Evolutionary conservation across 2,888 invertebrate species (phyloP), one percentile per base, ranked within the genome.

Genomic region (Agrochola lychnidis): DNA sequence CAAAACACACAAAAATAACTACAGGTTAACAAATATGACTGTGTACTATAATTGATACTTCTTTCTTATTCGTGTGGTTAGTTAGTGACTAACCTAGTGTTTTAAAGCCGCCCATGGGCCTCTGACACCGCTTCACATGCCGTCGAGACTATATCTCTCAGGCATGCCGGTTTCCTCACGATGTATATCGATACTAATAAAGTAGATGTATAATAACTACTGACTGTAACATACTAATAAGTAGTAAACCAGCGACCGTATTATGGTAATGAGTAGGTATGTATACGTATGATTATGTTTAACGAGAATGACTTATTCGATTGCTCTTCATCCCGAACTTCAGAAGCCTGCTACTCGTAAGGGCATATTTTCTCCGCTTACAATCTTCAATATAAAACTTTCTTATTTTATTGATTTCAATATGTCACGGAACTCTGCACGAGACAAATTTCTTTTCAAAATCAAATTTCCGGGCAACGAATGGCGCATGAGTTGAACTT

Each of bases 381-480:
- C 72, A 73, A 76, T 80, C 62, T 61, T 63, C 79, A 81, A 84
- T 78, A 79, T 83, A 83, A 84, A 88, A 89, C 86, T 79, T 85
- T 82, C 78, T 81, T 82, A 82, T 85, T 86, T 85, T 84, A 87
- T 88, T 85, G 87, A 89, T 91, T 87, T 76, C 81, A 87, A 84
- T 85, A 89, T 87, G 87, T 88, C 88, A 88, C 85, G 76, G 81
- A 87, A 89, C 77, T 86, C 73, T 83, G 83, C 82, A 68, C 87
- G 90, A 92, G 91, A 92, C 91, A 92, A 92, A 94, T 93, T 92
- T 91, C 91, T 92, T 93, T 92, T 92, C 90, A 92, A 93, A 93
- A 94, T 94, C 93, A 91, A 93, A 94, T 94, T 92, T 91, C 86
- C 79, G 61, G 82, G 87, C 86, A 88, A 90, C 90, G 92, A 90